Conservation (phyloP, 1,140 invertebrate genomes). For the Potamilus streckersoni region DNA sequence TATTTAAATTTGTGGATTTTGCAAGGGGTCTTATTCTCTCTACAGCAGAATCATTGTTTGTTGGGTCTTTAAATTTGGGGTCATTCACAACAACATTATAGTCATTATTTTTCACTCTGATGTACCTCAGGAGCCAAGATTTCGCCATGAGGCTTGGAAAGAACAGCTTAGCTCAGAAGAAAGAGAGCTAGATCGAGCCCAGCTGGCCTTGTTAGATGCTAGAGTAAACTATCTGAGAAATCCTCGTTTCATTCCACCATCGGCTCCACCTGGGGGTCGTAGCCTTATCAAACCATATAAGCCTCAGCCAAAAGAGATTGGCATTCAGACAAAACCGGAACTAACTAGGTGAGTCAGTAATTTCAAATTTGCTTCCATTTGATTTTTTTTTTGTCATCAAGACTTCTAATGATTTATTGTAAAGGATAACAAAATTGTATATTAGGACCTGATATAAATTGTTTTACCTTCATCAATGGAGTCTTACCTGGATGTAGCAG, state of each 20-base stretch:
- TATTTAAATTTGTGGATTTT: no score
- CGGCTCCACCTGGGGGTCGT: constrained; percentile 40
- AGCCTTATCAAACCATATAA: constrained; percentile 51
- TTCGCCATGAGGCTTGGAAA: constrained; percentile 51
- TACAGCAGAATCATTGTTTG: no score
- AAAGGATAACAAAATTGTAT: background rate
- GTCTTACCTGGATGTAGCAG: no score
- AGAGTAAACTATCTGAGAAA: constrained; percentile 58
- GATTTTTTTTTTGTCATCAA: background rate
- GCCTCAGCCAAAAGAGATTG: constrained; percentile 54
- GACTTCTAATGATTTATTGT: background rate
- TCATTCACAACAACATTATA: no score
- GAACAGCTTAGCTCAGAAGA: constrained; percentile 54
- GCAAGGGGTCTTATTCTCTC: no score
- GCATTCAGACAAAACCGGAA: constrained; percentile 44
- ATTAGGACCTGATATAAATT: no score
- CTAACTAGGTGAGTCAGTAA: background rate
- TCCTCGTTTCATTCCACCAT: constrained; percentile 53
- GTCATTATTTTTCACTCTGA: no score
- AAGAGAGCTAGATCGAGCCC: constrained; percentile 50
- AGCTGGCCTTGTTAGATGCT: constrained; percentile 52
- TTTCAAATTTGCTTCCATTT: no score
- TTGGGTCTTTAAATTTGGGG: no score
- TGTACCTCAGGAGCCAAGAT: no score
- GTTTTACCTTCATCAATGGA: no score